Evolutionary conservation across 2,888 invertebrate species (phyloP), one percentile per base, ranked within the genome.

Genomic region (Incurvaria masculella): DNA sequence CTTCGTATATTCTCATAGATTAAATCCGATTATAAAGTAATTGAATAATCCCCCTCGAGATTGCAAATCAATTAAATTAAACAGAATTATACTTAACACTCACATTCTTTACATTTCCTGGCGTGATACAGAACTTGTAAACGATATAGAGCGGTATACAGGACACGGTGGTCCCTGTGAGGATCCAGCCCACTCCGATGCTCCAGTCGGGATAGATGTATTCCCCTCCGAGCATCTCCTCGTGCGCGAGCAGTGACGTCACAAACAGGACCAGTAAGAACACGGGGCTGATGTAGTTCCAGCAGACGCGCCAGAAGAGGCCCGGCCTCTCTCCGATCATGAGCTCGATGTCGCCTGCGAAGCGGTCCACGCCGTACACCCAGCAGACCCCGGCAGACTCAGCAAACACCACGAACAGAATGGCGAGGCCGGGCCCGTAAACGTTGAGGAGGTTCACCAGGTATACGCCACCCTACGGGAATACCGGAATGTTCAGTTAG

Each of bases 371-470:
- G 2, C 91, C 94, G 64, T 94, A 94, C 58, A 94, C 84, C 92
- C 93, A 94, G 69, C 89, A 91, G 1, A 94, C 90, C 0, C 92
- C 94, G 1, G 91, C 89, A 0, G 93, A 89, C 67, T 94, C 94
- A 49, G 94, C 90, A 64, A 94, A 94, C 41, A 94, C 94, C 55
- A 94, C 91, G 71, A 94, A 94, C 42, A 94, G 75, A 52, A 94
- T 90, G 21, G 94, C 89, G 59, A 93, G 78, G 1, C 91, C 91
- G 0, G 94, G 93, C 0, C 94, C 93, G 65, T 92, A 94, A 19
- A 89, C 88, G 71, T 93, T 94, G 51, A 94, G 79, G 57, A 94
- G 82, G 61, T 92, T 90, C 21, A 94, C 91, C 59, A 94, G 80
- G 67, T 90, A 91, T 48, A 90, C 89, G 4, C 94, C 94, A 38